Percentiles rank a stretch among this genome's conserved stretches.
These are phyloP conservation scores for Neodiprion lecontei DNA, from an alignment of 1,140 invertebrate species.

Conservation along the genomic window DNA sequence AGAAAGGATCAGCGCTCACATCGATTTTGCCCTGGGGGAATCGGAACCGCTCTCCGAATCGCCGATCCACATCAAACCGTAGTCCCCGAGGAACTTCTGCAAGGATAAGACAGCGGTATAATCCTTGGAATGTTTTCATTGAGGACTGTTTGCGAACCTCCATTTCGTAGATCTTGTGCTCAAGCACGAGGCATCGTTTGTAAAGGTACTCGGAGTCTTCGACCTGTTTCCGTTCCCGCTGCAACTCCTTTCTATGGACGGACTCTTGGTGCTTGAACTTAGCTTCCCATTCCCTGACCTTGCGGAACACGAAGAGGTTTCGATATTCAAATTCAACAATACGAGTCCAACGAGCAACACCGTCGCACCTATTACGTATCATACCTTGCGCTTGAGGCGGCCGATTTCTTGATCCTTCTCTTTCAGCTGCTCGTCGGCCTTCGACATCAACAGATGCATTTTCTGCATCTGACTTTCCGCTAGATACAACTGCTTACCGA, in stretches of 20 bases:
- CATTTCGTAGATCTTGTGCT: slow-evolving; percentile 49
- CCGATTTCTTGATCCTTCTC: slow-evolving; percentile 47
- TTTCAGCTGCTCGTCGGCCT: slow-evolving; percentile 41
- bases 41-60: slow-evolving; percentile 12
- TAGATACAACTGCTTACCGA: slow-evolving; percentile 43
- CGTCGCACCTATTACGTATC: background rate
- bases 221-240: slow-evolving; percentile 33
- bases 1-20: no score
- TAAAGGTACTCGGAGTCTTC: slow-evolving; percentile 47
- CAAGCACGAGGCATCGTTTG: slow-evolving; percentile 43
- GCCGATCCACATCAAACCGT: slow-evolving; percentile 51
- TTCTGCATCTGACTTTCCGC: slow-evolving; percentile 47
- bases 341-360: background rate
- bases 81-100: slow-evolving; percentile 52
- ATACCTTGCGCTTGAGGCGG: slow-evolving; percentile 49
- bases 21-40: no score
- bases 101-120: slow-evolving; percentile 1
- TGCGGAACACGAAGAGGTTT: background rate
- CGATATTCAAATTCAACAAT: background rate
- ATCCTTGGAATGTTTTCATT: slow-evolving; percentile 16
- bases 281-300: slow-evolving; percentile 44
- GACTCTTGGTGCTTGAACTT: slow-evolving; percentile 41
- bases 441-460: slow-evolving; percentile 39
- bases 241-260: slow-evolving; percentile 35
- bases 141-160: slow-evolving; percentile 38